A percentile compares a stretch with the other conserved stretches of the same genome.
Conservation (phyloP, 1,140 invertebrate species). For the Druon quercuslanigerum region DNA sequence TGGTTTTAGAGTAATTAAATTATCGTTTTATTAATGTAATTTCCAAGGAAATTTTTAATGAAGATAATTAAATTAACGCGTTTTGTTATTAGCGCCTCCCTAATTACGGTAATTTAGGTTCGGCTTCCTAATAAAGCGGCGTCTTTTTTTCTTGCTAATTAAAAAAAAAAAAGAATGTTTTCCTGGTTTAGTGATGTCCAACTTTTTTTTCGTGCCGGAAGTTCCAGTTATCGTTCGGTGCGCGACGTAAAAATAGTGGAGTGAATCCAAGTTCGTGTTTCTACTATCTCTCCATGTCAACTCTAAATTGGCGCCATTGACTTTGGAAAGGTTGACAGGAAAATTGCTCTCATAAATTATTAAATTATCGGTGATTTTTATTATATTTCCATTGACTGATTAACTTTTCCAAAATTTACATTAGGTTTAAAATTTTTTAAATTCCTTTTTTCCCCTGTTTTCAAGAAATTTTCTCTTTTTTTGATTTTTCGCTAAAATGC, state of each 20-base stretch:
- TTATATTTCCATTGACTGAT: too few relatives aligned
- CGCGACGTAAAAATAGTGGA: constrained; percentile 22
- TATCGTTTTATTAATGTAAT: background rate
- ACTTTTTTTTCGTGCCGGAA: constrained; percentile 20
- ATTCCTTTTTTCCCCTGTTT: too few relatives aligned
- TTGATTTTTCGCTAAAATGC: too few relatives aligned
- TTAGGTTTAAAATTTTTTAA: too few relatives aligned
- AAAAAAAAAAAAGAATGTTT: constrained; percentile 16
- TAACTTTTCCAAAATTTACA: too few relatives aligned
- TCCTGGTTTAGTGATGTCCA: background rate
- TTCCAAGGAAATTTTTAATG: background rate
- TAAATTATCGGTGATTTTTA: too few relatives aligned
- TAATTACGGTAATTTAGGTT: constrained; percentile 4
- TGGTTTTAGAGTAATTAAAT: too few relatives aligned
- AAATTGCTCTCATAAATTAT: too few relatives aligned
- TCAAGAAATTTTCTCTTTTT: too few relatives aligned
- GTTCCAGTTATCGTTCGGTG: constrained; percentile 15
- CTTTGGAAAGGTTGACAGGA: too few relatives aligned
- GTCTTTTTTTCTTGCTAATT: constrained; percentile 17
- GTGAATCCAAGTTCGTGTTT: background rate
- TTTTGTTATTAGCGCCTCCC: background rate
- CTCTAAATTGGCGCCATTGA: too few relatives aligned
- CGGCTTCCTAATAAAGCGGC: background rate
- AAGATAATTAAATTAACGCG: background rate
- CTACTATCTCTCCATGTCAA: background rate